Evolutionary conservation across 2,113 vertebrate genomes (phyloP).

Genomic region (Machaerirhynchus nigripectus): DNA sequence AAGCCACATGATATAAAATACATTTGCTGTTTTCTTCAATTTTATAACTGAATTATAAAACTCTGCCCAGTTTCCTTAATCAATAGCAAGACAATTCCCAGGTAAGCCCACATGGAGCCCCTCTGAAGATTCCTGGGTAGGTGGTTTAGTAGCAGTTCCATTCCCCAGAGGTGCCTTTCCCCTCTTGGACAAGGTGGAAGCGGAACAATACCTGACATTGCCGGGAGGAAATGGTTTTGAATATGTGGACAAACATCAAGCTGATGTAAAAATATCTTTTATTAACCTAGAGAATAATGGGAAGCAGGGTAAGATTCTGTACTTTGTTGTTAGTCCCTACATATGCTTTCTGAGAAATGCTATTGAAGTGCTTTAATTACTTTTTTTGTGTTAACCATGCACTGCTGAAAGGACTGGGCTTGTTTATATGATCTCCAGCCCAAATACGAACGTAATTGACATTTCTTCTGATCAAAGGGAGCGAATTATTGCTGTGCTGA

Average conservation of each 20-base stretch:
- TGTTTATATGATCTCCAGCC: constrained; percentile 7
- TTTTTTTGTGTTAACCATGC: constrained; percentile 13
- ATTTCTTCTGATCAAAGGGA: constrained; percentile 36
- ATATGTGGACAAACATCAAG: too few species aligned
- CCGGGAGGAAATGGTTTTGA: neutral
- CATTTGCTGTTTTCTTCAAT: neutral
- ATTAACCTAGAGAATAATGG: neutral
- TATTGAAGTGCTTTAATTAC: constrained; percentile 36
- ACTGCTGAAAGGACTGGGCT: neutral
- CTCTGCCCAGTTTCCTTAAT: neutral
- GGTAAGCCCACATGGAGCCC: fast-evolving
- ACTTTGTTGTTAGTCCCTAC: neutral
- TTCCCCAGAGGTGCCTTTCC: neutral
- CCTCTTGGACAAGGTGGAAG: neutral
- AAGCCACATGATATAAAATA: fast-evolving
- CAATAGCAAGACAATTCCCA: neutral
- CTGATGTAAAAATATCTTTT: neutral
- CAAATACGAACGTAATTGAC: neutral
- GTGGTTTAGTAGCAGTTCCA: neutral
- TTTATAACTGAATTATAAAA: neutral
- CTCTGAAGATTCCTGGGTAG: neutral
- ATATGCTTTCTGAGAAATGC: neutral
- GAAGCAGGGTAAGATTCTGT: neutral
- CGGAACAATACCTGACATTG: neutral
- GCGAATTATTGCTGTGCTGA: neutral